Evolutionary conservation across 2,797 vertebrate genomes (phyloP), one percentile per base, ranked within the genome.

Genomic region (Dipus sagitta): DNA sequence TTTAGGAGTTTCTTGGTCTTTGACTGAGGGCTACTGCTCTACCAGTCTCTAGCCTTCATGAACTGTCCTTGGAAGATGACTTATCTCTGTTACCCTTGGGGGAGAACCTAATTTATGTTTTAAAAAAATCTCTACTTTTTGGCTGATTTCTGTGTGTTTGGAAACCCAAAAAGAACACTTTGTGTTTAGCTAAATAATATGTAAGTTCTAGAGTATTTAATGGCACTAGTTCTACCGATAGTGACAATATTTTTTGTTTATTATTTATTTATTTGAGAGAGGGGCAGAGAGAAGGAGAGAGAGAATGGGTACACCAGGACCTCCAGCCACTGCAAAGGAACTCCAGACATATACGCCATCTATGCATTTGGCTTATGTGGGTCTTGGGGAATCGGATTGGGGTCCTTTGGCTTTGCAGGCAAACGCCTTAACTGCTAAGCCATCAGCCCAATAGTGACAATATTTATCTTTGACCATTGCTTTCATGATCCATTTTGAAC

Each of bases 71-170:
- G 6, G 30, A 62, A 95, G 86, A 90, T 94, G 92, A 94, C 90
- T 96, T 94, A 68, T 84, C 67, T 68, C 10, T 71, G 12, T 92
- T 93, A 58, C 76, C 42, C 90, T 83, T 88, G 68, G 92, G 94
- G 87, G 96, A 91, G 88, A 47, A 76, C 30, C 0, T 92, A 90
- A 87, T 92, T 97, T 2, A 42, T 95, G 15, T 96, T 96, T 86
- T 81, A 93, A 78, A 67, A 6, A 0, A 71, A 92, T 26, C 24
- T 86, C 94, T 97, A 94, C n/a, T 96, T 76, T 94, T 90, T 90
- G 90, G 52, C 7, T 9, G 92, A 24, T 90, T 32, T 94, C 96
- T 94, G 76, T 42, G 92, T 65, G 70, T 91, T 95, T 95, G 79
- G 23, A 96, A 92, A 21, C 75, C 95, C 67, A 86, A 87, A 52